Evolutionary conservation across 2,797 vertebrate genomes (phyloP).

Genomic region (Antennarius maculatus): DNA sequence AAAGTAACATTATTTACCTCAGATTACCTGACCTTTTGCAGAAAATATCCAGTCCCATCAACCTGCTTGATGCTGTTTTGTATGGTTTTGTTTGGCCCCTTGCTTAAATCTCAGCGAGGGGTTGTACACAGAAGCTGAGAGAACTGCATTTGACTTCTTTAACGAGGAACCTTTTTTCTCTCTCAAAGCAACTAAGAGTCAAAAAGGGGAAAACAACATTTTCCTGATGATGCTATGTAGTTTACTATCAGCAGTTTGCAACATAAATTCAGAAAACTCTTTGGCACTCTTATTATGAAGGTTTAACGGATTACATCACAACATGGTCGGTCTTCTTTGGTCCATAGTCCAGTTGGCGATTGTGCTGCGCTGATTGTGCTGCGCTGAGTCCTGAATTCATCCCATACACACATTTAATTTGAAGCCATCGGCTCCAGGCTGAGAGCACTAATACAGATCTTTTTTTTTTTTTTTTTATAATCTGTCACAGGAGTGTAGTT

Average conservation of each 20-base stretch:
- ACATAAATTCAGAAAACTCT: conserved; percentile 70
- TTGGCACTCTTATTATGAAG: conserved; percentile 73
- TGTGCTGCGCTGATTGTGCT: conserved; percentile 8
- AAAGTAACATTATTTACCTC: neutral
- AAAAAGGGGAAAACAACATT: conserved; percentile 35
- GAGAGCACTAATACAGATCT: conserved; percentile 66
- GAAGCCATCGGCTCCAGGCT: conserved; percentile 54
- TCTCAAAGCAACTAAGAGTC: conserved; percentile 51
- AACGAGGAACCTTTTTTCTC: conserved; percentile 61
- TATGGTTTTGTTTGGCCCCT: conserved; percentile 55
- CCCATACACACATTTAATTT: conserved; percentile 57
- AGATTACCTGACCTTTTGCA: conserved; percentile 10
- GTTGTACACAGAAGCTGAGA: conserved; percentile 73
- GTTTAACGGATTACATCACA: conserved; percentile 74
- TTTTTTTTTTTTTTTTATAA: conserved; percentile 43
- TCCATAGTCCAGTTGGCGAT: conserved; percentile 52
- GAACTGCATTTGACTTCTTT: conserved; percentile 65
- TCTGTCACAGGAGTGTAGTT: conserved; percentile 57
- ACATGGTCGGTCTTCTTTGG: conserved; percentile 61
- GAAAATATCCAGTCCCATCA: conserved; percentile 23
- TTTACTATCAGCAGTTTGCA: conserved; percentile 51
- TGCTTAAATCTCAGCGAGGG: conserved; percentile 66
- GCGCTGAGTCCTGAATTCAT: conserved; percentile 53
- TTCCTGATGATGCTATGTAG: conserved; percentile 49
- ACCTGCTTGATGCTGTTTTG: conserved; percentile 61